Evolutionary conservation across 2,888 invertebrate species (phyloP).

Genomic region (Nomada hirtipes): DNA sequence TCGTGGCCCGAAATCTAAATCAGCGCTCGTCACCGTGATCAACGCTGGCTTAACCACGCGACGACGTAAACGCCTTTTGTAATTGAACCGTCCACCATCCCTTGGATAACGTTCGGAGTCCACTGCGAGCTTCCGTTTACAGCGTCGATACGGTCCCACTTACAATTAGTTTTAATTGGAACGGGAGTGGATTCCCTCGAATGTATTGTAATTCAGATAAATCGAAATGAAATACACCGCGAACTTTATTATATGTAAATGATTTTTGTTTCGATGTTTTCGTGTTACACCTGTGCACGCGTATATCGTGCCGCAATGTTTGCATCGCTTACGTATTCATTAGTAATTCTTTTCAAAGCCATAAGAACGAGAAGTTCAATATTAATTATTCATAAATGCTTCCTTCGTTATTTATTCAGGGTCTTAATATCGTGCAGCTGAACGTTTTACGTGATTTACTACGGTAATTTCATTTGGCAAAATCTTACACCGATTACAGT

Average conservation of each 20-base stretch:
- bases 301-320: neutral
- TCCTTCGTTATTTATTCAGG: conserved; percentile 30
- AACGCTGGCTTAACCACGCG: conserved; percentile 26
- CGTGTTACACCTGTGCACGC: too few species aligned
- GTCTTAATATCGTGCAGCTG: conserved; percentile 9
- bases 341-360: neutral
- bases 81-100: conserved; percentile 17
- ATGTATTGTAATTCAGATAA: too few species aligned
- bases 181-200: neutral
- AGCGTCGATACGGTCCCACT: neutral
- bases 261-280: too few species aligned
- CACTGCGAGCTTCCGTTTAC: neutral
- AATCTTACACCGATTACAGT: conserved; percentile 29
- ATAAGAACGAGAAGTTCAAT: neutral
- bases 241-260: too few species aligned
- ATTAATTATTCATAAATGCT: conserved; percentile 4
- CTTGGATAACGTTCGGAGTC: neutral
- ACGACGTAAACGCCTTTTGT: conserved; percentile 24
- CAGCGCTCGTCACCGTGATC: conserved; percentile 55
- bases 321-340: neutral
- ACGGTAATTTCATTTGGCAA: neutral
- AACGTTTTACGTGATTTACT: conserved; percentile 33
- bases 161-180: neutral
- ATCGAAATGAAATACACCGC: neutral
- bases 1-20: conserved; percentile 59